These are phyloP conservation scores for Muscicapa adusta DNA, from an alignment of 2,113 vertebrate genomes.

Conservation along the genomic window DNA sequence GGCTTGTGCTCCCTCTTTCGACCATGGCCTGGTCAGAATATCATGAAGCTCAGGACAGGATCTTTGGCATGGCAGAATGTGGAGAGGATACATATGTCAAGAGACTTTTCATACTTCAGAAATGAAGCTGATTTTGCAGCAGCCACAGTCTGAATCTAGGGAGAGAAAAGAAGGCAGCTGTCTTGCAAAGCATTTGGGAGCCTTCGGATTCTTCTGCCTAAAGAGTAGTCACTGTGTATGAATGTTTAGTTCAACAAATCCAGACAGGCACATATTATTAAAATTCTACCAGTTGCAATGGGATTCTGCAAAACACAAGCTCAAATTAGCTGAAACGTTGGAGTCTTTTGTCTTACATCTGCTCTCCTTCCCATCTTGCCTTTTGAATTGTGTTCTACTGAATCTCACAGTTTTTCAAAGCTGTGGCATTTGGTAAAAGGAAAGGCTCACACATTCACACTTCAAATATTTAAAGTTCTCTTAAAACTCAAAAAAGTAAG, in stretches of 20 bases:
- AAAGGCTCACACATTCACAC: neutral
- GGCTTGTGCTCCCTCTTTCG: conserved; percentile 35
- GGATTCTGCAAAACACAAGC: neutral
- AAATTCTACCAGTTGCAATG: neutral
- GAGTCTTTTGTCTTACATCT: neutral
- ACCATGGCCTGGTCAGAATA: neutral
- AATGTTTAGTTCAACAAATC: neutral
- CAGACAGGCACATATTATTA: neutral
- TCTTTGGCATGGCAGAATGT: neutral
- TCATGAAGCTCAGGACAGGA: neutral
- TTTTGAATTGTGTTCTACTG: neutral
- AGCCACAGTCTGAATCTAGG: neutral
- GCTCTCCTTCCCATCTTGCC: neutral
- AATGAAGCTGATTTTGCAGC: neutral
- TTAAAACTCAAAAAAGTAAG: neutral
- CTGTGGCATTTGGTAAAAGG: neutral
- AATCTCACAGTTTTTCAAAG: neutral
- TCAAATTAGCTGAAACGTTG: neutral
- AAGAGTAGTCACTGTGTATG: neutral
- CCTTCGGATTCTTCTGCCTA: neutral
- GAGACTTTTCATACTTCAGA: neutral
- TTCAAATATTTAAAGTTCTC: neutral
- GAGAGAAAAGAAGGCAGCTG: neutral
- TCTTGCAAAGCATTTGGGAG: neutral
- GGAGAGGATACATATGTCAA: neutral